Base-by-base conservation (phyloP, 2,797 vertebrate species). In the Emys orbicularis region DNA sequence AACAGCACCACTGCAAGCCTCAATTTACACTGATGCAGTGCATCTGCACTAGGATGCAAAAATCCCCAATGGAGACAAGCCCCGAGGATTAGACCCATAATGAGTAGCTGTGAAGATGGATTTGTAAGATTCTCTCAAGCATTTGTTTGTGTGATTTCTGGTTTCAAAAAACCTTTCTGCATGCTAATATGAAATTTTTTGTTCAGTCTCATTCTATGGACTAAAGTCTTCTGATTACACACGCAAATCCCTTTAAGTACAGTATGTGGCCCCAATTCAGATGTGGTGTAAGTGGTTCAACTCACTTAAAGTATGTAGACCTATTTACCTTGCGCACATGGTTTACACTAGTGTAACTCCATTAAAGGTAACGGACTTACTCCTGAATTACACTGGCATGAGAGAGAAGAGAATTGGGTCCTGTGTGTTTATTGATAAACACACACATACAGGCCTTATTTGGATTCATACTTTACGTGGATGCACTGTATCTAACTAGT, bases 341-440 rank as follows among this genome's bases (percentile, higher is more conserved):
- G 16, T 12, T 91, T 87, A 90, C 65, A 61, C 23, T 23, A 12
- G 10, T 76, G 27, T 74, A 23, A 74, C 1, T 50, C 72, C 74
- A 79, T 68, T 37, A n/a, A 68, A 18, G 31, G 18, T 68, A 68
- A 68, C 4, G 5, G 18, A 68, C n/a, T 68, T 68, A 68, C 16
- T 81, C 54, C 90, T 95, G 56, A 77, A 84, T 93, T 85, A 9
- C 52, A 72, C 53, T 94, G 92, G 37, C 31, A 44, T 76, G 2
- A 27, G 34, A 54, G 29, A 88, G 37, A 74, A 41, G 12, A 44
- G 53, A 94, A 23, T 31, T 50, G 44, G 41, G 72, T 56, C 86
- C 44, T 53, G 27, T 56, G 80, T 84, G 79, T 88, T 94, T 91
- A n/a, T 80, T 87, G 86, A 87, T 9, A 1, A 86, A 23, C 49